A percentile compares a stretch with the other conserved stretches of the same genome.
Evolutionary conservation across 2,888 invertebrate genomes (phyloP).

Genomic region (Incurvaria masculella): DNA sequence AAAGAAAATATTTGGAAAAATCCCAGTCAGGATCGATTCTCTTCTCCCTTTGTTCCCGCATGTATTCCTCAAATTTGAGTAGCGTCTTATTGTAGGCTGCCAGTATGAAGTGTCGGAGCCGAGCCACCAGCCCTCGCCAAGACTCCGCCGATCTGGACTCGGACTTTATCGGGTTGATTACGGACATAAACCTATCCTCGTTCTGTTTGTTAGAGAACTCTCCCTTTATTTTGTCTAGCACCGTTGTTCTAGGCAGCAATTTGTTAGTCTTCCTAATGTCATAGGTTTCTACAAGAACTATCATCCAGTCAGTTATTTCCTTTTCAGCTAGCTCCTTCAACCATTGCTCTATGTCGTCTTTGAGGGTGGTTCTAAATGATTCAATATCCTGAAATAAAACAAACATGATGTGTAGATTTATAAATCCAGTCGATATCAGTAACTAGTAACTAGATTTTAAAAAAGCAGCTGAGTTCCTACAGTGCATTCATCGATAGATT

Average conservation of each 20-base stretch:
- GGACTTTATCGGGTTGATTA: conserved; percentile 86
- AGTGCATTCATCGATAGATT: no score
- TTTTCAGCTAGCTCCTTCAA: conserved; percentile 70
- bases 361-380: conserved; percentile 80
- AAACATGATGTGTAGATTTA: not conserved
- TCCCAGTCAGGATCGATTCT: conserved; percentile 91
- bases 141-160: conserved; percentile 90
- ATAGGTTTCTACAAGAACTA: conserved; percentile 88
- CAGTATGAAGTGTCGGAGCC: conserved; percentile 79
- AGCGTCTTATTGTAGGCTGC: conserved; percentile 85
- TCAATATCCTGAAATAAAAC: conserved; percentile 79
- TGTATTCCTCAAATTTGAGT: conserved; percentile 83
- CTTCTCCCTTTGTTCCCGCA: conserved; percentile 85
- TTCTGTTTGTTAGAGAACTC: conserved; percentile 89
- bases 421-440: not conserved
- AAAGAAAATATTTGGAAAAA: conserved; percentile 90
- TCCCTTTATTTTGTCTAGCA: conserved; percentile 89
- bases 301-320: conserved; percentile 88
- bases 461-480: not conserved
- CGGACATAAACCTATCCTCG: conserved; percentile 81
- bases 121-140: conserved; percentile 80
- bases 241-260: conserved; percentile 86
- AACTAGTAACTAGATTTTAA: not conserved
- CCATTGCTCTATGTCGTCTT: conserved; percentile 90
- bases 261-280: conserved; percentile 91